Base-by-base conservation (phyloP, 2,113 vertebrate genomes). In the Pteruthius melanotis region DNA sequence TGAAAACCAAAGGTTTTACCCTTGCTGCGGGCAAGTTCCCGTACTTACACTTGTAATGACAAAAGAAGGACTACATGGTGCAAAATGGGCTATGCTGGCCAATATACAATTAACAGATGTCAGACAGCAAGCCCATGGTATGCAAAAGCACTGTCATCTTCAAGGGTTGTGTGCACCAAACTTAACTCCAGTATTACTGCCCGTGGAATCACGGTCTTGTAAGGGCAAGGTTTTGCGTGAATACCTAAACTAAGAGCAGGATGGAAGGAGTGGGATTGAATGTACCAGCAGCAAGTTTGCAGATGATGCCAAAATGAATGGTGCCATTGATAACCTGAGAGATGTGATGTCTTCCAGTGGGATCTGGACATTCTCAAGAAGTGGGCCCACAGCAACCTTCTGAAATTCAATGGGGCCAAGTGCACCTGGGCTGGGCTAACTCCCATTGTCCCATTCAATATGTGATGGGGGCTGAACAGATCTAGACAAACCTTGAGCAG, bases 401-500 rank as follows among this genome's bases (percentile, higher is more conserved):
- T 21, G 31, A 76, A 76, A 76, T 59, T 66, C 21, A 40, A 2
- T 1, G 2, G 11, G 21, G 6, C 9, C 16, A 59, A 66, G 26
- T 17, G 16, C 9, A 44, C 27, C 37, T 49, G 31, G 7, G 16
- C 2, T 31, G 26, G 16, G 35, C 13, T 40, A 44, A 35, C 5
- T 31, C 21, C 7, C 0, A 0, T 31, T 76, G 31, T n/a, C n/a
- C n/a, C n/a, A n/a, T n/a, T 68, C 45, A 31, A 1, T 59, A 22
- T 22, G 33, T 27, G 11, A 26, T 33, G 11, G 5, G 5, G 9
- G 7, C 22, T 59, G 26, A 59, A 44, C 11, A 68, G 13, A 68
- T 65, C 0, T 0, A 75, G 35, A 31, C 26, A 50, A 50, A 86
- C 0, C 0, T 13, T 75, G 35, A 30, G 24, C 0, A 0, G 26